Conservation (phyloP, 2,888 invertebrate species). For the Druceiella hillmani region DNA sequence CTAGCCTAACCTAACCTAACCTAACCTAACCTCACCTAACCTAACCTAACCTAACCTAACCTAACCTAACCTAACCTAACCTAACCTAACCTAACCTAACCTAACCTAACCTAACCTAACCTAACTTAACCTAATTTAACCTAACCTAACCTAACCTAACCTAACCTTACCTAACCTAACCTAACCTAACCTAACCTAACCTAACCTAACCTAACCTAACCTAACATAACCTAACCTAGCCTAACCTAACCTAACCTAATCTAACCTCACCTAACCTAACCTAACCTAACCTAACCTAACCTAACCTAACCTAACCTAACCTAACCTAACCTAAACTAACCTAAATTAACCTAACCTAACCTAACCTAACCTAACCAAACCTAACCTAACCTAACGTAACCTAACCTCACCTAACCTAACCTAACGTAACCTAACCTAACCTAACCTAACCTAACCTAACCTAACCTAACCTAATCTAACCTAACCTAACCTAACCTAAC, state of each 20-base stretch:
- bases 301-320: slow-evolving; percentile 8
- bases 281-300: slow-evolving; percentile 8
- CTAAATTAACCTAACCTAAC: slow-evolving; percentile 7
- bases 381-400: slow-evolving; percentile 7
- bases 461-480: slow-evolving; percentile 7
- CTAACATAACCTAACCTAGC: slow-evolving; percentile 7
- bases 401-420: slow-evolving; percentile 7
- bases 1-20: slow-evolving; percentile 14
- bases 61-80: slow-evolving; percentile 12
- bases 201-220: slow-evolving; percentile 8
- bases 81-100: slow-evolving; percentile 5
- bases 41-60: slow-evolving; percentile 13
- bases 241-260: slow-evolving; percentile 7
- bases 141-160: slow-evolving; percentile 8
- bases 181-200: slow-evolving; percentile 8
- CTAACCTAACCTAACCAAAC: slow-evolving; percentile 7
- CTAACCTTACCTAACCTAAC: slow-evolving; percentile 7
- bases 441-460: slow-evolving; percentile 8
- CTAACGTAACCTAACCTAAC: slow-evolving; percentile 7
- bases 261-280: slow-evolving; percentile 7
- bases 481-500: slow-evolving; percentile 8
- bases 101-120: too few species aligned
- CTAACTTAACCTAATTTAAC: slow-evolving; percentile 7
- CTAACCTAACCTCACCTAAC: slow-evolving; percentile 13
- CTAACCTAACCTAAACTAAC: slow-evolving; percentile 7